Conservation (phyloP, 2,797 vertebrate genomes). For the Masticophis lateralis region DNA sequence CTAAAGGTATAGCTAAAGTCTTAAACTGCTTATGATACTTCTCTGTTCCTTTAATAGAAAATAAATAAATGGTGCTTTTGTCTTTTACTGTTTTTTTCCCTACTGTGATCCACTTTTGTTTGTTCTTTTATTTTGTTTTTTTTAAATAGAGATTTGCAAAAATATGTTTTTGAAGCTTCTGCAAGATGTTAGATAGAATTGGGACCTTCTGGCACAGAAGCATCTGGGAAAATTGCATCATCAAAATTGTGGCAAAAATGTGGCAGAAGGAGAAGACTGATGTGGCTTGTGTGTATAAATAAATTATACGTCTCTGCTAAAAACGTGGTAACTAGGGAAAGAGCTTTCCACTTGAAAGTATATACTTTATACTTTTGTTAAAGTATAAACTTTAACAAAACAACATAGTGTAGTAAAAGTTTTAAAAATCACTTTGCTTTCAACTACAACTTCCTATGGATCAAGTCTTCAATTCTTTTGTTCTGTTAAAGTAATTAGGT, state of each 20-base stretch:
- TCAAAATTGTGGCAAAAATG: background rate
- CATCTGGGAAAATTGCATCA: background rate
- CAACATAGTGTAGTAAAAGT: background rate
- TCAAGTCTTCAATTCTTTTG: background rate
- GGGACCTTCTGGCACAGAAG: background rate
- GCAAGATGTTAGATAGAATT: background rate
- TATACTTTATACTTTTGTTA: too few relatives aligned
- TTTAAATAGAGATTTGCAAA: background rate
- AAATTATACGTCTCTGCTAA: background rate
- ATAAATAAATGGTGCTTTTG: background rate
- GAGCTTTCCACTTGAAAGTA: background rate
- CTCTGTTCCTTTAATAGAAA: background rate
- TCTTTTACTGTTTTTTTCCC: background rate
- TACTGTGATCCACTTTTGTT: background rate
- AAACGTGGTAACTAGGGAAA: background rate
- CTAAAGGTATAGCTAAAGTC: too few relatives aligned
- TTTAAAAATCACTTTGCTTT: background rate
- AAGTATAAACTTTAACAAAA: background rate
- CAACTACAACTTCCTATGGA: background rate
- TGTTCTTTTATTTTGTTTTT: background rate
- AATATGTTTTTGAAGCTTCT: background rate
- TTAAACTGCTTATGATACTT: background rate
- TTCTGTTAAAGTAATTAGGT: background rate
- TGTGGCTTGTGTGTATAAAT: background rate
- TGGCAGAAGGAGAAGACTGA: background rate